A percentile compares a stretch with the other conserved stretches of the same genome.
Evolutionary conservation across 2,888 invertebrate genomes (phyloP).

Genomic region (Eupithecia centaureata): DNA sequence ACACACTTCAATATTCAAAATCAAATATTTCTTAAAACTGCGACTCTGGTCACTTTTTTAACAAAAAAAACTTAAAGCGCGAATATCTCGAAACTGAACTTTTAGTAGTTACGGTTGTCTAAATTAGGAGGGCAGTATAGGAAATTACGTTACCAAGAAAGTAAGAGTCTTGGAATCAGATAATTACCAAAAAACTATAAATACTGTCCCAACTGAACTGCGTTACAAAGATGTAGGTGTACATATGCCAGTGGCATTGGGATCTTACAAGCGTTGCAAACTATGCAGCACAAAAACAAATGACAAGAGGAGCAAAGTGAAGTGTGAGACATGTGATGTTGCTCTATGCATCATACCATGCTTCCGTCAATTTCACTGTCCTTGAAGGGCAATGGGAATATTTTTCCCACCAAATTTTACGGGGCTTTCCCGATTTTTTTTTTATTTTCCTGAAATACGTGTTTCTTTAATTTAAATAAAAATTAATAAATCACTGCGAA

Average conservation of each 20-base stretch:
- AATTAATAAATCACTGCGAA: too few relatives aligned
- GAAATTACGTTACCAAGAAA: conserved; percentile 28
- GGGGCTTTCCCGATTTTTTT: conserved; percentile 11
- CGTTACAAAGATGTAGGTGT: conserved; percentile 40
- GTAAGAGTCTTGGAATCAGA: conserved; percentile 30
- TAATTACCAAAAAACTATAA: conserved; percentile 35
- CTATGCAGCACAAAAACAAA: conserved; percentile 24
- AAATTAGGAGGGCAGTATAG: too few relatives aligned
- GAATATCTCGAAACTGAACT: too few relatives aligned
- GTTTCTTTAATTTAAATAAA: conserved; percentile 17
- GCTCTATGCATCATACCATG: conserved; percentile 20
- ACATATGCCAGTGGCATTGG: conserved; percentile 33
- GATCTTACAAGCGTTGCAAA: conserved; percentile 15
- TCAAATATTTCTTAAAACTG: too few relatives aligned
- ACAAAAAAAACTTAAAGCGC: too few relatives aligned
- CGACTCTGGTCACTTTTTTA: too few relatives aligned
- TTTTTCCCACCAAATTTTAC: conserved; percentile 25
- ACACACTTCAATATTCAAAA: too few relatives aligned
- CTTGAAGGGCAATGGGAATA: conserved; percentile 19
- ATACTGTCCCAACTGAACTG: conserved; percentile 42
- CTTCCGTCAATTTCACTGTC: conserved; percentile 15
- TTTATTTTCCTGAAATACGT: conserved; percentile 15
- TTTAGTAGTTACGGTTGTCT: too few relatives aligned
- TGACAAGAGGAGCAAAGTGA: conserved; percentile 22
- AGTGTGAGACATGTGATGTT: conserved; percentile 21